Percentiles rank a stretch among this genome's conserved stretches.
Conservation (phyloP, 1,140 invertebrate species). For the Ostrea edulis region DNA sequence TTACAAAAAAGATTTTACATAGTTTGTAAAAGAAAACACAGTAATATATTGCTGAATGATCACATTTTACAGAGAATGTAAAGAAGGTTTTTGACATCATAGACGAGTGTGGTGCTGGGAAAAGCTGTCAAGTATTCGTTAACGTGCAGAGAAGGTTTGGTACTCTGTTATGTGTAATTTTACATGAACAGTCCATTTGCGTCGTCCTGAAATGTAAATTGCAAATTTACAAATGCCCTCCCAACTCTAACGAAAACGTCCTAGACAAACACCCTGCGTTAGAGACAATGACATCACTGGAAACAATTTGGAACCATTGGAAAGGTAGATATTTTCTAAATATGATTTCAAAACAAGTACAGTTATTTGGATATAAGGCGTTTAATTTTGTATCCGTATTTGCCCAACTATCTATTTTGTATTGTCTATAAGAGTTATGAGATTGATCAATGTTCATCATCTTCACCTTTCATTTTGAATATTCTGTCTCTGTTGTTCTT, state of each 20-base stretch:
- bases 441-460: too few species aligned
- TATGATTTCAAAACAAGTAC: background rate
- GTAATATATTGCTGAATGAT: too few species aligned
- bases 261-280: background rate
- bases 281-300: background rate
- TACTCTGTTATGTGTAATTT: background rate
- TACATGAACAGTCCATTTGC: background rate
- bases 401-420: too few species aligned
- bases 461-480: too few species aligned
- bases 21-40: too few species aligned
- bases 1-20: too few species aligned
- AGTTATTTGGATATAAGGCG: background rate
- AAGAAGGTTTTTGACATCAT: background rate
- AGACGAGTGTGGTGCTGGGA: background rate
- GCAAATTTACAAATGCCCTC: too few species aligned
- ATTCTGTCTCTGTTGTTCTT: too few species aligned
- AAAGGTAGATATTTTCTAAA: background rate
- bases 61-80: background rate
- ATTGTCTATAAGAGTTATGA: too few species aligned
- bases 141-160: background rate
- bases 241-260: background rate
- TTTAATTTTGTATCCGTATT: too few species aligned
- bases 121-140: background rate
- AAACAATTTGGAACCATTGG: background rate
- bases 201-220: background rate